Base-by-base conservation (phyloP, 1,140 invertebrate genomes). In the Drosophila seguyi region DNA sequence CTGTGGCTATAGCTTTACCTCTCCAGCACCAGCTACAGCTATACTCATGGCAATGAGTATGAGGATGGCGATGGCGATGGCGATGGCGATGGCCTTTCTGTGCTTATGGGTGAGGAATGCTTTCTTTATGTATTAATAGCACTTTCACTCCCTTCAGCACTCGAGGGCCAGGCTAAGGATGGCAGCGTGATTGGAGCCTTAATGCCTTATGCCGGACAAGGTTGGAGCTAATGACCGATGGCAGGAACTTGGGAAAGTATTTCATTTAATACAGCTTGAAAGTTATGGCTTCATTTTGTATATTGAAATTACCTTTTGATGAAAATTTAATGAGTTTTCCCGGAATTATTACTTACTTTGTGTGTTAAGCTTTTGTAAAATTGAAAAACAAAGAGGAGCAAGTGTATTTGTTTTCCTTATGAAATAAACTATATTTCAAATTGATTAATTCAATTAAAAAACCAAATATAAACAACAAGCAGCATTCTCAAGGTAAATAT, bases 91-190 rank as follows among this genome's bases (percentile, higher is more conserved):
- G 84, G 84, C 84, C 84, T 88, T 78, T 87, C 87, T 80, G 80
- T 76, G 84, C 80, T 87, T 87, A 87, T 87, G 84, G 83, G 76
- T 77, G 84, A 80, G 84, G 88, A 87, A 87, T 87, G 84, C 84
- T 84, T 87, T 87, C 84, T 87, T 87, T 87, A 87, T 88, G 80
- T 87, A 87, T 87, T 87, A 88, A 88, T 87, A 88, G 83, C 65
- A 79, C 76, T 83, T 82, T 82, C 75, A 79, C 84, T 87, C 84
- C 84, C 84, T 87, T 88, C 53, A 71, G 80, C 72, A 84, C 84
- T 88, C 84, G 72, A 74, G 59, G 50, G 65, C 55, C 63, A 44
- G 25, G 55, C 47, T 47, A 65, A 79, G 60, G 77, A 63, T 69
- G 60, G 53, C 58, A 75, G 20, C 58, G 78, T 55, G 59, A 42